These are phyloP conservation scores for Ibidorhyncha struthersii DNA, from an alignment of 2,113 vertebrate species.

Conservation along the genomic window DNA sequence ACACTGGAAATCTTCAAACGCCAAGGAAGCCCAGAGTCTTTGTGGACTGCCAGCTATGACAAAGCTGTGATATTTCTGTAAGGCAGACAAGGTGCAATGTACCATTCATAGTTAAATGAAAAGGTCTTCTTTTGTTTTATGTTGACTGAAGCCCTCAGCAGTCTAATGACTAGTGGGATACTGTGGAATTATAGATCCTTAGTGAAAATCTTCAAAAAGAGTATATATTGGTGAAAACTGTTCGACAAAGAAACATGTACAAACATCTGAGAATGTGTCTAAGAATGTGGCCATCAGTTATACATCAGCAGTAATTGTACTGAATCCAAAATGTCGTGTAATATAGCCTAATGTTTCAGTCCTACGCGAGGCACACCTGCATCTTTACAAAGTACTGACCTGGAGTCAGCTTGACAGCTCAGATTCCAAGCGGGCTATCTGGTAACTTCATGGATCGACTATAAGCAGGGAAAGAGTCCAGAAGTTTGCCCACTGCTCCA, in stretches of 20 bases:
- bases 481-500: constrained; percentile 59
- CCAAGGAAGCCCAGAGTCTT: not conserved
- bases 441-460: not conserved
- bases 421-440: not conserved
- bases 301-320: not conserved
- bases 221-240: not conserved
- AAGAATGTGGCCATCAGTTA: not conserved
- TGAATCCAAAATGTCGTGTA: not conserved
- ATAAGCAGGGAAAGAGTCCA: not conserved
- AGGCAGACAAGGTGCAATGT: not conserved
- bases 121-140: not conserved
- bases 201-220: not conserved
- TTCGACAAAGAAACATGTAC: not conserved
- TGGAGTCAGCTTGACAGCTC: not conserved
- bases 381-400: not conserved
- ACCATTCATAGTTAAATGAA: not conserved
- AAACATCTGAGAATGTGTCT: not conserved
- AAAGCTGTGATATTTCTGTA: not conserved
- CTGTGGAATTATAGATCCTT: not conserved
- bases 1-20: not conserved
- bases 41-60: not conserved
- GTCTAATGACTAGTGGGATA: not conserved
- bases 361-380: not conserved
- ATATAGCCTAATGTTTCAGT: not conserved
- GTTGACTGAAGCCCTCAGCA: not conserved